A percentile compares a stretch with the other conserved stretches of the same genome.
These are phyloP conservation scores for Hecatera dysodea DNA, from an alignment of 2,888 invertebrate genomes.

Conservation along the genomic window DNA sequence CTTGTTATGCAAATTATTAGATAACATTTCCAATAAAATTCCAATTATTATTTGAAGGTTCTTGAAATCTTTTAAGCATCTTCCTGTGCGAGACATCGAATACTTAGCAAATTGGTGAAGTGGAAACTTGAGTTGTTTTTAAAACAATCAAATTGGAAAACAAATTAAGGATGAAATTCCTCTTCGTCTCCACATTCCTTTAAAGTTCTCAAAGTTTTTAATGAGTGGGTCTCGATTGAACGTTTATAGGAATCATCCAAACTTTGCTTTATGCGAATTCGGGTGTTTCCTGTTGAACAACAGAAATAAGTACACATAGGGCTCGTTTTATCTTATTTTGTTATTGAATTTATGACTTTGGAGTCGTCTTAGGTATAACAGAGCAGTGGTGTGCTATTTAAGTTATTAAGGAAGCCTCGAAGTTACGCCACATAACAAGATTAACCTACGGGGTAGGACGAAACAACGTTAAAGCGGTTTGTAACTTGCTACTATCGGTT, in stretches of 20 bases:
- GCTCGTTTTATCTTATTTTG: conserved; percentile 48
- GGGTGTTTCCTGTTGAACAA: conserved; percentile 26
- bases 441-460: conserved; percentile 76
- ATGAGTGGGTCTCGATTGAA: conserved; percentile 22
- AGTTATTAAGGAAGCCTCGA: conserved; percentile 87
- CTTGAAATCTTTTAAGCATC: neutral
- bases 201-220: conserved; percentile 21
- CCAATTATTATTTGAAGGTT: conserved; percentile 15
- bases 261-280: conserved; percentile 16
- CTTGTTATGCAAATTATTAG: conserved; percentile 33
- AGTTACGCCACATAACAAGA: conserved; percentile 83
- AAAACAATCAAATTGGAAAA: conserved; percentile 33
- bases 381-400: conserved; percentile 76
- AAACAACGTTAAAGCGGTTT: conserved; percentile 56
- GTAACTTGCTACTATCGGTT: conserved; percentile 51
- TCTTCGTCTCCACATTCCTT: conserved; percentile 4
- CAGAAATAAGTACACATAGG: conserved; percentile 36
- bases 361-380: conserved; percentile 78
- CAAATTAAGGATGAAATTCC: conserved; percentile 37
- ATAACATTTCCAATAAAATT: conserved; percentile 13
- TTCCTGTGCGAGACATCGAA: conserved; percentile 12
- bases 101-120: conserved; percentile 15
- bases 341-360: conserved; percentile 76
- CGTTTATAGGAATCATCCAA: conserved; percentile 7
- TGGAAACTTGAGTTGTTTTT: conserved; percentile 4